These are phyloP conservation scores for Smittia sp. DNA, from an alignment of 2,888 invertebrate species.

Conservation along the genomic window DNA sequence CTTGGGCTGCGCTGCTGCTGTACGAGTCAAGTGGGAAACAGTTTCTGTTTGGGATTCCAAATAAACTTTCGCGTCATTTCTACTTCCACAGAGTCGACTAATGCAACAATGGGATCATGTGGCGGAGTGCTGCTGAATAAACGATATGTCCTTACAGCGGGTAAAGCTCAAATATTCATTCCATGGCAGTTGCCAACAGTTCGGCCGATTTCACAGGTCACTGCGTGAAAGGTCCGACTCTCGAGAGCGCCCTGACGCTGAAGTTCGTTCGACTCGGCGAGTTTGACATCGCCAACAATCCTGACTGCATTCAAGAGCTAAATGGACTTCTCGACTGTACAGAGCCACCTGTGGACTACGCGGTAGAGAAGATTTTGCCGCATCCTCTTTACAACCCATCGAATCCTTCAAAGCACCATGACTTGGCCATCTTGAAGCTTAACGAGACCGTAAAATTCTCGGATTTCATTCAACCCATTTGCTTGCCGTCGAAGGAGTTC, in stretches of 20 bases:
- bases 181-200: not conserved
- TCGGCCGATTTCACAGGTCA: slow-evolving; percentile 29
- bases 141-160: slow-evolving; percentile 51
- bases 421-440: slow-evolving; percentile 57
- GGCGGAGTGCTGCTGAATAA: slow-evolving; percentile 50
- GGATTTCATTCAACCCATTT: slow-evolving; percentile 62
- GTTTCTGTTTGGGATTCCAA: no score
- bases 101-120: slow-evolving; percentile 46
- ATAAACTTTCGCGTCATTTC: not conserved
- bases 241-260: slow-evolving; percentile 48
- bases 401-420: slow-evolving; percentile 57
- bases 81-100: not conserved
- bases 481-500: slow-evolving; percentile 52
- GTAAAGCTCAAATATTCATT: slow-evolving; percentile 28
- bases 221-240: slow-evolving; percentile 42
- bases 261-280: slow-evolving; percentile 63
- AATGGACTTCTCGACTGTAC: slow-evolving; percentile 58
- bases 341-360: slow-evolving; percentile 62
- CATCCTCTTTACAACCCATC: slow-evolving; percentile 61
- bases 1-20: slow-evolving; percentile 49
- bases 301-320: slow-evolving; percentile 59
- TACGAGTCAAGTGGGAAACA: slow-evolving; percentile 43
- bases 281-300: slow-evolving; percentile 60
- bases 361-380: slow-evolving; percentile 61
- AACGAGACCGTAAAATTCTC: slow-evolving; percentile 50